Evolutionary conservation across 1,140 invertebrate genomes (phyloP).

Genomic region (Aphelenchoides fujianensis): DNA sequence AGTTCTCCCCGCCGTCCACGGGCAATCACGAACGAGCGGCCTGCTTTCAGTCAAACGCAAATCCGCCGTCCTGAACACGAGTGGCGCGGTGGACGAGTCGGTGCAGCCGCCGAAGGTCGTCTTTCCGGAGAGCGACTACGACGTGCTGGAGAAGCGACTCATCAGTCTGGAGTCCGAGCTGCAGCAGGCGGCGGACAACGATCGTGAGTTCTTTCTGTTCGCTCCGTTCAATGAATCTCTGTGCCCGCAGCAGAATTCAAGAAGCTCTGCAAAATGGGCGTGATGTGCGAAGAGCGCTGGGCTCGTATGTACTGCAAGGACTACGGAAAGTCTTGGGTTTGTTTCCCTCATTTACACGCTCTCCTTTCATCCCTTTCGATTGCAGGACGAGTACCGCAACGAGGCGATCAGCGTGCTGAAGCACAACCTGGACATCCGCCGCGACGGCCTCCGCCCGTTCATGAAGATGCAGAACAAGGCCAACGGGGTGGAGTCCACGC

Average conservation of each 20-base stretch:
- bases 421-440: constrained; percentile 16
- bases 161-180: constrained; percentile 5
- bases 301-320: constrained; percentile 13
- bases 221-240: neutral
- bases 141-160: constrained; percentile 16
- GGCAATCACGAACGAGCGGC: too few species aligned
- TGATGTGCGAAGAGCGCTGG: constrained; percentile 17
- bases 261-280: constrained; percentile 19
- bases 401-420: constrained; percentile 23
- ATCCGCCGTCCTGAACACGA: neutral
- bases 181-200: constrained; percentile 7
- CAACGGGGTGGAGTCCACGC: neutral
- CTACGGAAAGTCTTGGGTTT: constrained; percentile 4
- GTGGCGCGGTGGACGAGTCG: neutral
- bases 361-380: neutral
- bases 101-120: constrained; percentile 1
- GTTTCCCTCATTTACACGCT: neutral
- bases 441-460: constrained; percentile 12
- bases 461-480: constrained; percentile 9
- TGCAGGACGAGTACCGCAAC: constrained; percentile 17
- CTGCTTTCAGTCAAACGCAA: neutral
- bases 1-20: too few species aligned
- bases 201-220: neutral
- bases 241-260: constrained; percentile 2
- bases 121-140: constrained; percentile 21